Conservation (phyloP, 2,113 vertebrate species). For the Asarcornis scutulata region DNA sequence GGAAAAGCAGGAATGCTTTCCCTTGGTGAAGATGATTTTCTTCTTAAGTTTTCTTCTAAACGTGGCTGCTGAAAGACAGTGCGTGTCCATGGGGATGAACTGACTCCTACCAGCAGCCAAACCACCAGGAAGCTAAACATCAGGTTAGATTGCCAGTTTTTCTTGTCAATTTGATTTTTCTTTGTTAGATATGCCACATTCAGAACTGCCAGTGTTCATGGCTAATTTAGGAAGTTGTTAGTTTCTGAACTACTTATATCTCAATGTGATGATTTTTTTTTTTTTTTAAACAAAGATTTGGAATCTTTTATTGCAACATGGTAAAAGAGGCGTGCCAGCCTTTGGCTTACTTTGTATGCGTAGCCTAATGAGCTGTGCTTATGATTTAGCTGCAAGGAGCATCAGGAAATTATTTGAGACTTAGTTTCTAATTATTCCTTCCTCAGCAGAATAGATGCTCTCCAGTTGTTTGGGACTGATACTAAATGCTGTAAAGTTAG, state of each 20-base stretch:
- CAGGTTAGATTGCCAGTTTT: background rate
- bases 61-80: background rate
- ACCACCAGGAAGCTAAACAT: background rate
- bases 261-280: background rate
- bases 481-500: background rate
- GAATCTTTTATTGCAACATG: background rate
- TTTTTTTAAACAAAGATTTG: background rate
- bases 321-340: background rate
- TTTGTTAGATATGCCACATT: background rate
- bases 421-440: background rate
- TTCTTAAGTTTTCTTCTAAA: background rate
- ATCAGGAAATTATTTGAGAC: constrained; percentile 12
- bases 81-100: background rate
- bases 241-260: background rate
- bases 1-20: background rate
- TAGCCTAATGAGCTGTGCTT: rapidly evolving
- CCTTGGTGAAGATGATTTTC: background rate
- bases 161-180: background rate
- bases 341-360: background rate
- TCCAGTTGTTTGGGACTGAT: background rate
- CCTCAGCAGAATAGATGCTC: background rate
- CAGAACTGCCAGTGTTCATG: background rate
- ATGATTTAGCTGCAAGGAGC: background rate
- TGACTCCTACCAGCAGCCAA: background rate
- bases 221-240: background rate